Evolutionary conservation across 2,888 invertebrate genomes (phyloP).

Genomic region (Parthenolecanium corni): DNA sequence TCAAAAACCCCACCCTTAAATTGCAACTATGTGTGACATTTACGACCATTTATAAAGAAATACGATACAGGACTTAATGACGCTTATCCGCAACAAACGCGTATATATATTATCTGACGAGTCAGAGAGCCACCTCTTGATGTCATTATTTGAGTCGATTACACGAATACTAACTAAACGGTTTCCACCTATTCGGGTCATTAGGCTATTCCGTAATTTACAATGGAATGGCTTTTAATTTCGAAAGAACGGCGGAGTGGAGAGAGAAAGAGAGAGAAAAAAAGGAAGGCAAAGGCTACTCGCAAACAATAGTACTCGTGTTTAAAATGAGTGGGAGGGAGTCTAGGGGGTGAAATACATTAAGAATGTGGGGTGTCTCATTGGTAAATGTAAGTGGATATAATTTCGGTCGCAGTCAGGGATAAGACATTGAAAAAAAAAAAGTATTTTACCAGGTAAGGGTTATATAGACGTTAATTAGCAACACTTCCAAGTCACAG

Average conservation of each 20-base stretch:
- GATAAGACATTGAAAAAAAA: slow-evolving; percentile 8
- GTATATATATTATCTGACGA: background rate
- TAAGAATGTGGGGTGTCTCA: slow-evolving; percentile 20
- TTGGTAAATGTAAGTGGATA: background rate
- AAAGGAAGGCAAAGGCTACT: background rate
- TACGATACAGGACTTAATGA: slow-evolving; percentile 9
- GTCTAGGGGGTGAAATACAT: background rate
- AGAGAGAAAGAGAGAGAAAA: background rate
- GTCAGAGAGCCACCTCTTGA: slow-evolving; percentile 11
- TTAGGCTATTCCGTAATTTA: slow-evolving; percentile 6
- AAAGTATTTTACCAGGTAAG: slow-evolving; percentile 5
- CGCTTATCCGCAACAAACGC: slow-evolving; percentile 2
- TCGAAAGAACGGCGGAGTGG: background rate
- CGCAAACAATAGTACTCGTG: slow-evolving; percentile 8
- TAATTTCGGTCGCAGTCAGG: slow-evolving; percentile 17
- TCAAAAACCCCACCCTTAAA: slow-evolving; percentile 17
- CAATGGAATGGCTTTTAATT: slow-evolving; percentile 16
- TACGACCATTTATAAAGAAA: slow-evolving; percentile 15
- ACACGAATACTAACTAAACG: slow-evolving; percentile 13
- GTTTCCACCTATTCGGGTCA: slow-evolving; percentile 12
- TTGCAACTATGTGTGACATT: slow-evolving; percentile 20
- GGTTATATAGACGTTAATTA: slow-evolving; percentile 11
- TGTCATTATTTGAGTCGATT: slow-evolving; percentile 23
- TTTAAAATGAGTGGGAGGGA: too few relatives aligned
- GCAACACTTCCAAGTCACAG: slow-evolving; percentile 18